A percentile compares a stretch with the other conserved stretches of the same genome.
Evolutionary conservation across 2,113 vertebrate genomes (phyloP).

Genomic region (Pedionomus torquatus): DNA sequence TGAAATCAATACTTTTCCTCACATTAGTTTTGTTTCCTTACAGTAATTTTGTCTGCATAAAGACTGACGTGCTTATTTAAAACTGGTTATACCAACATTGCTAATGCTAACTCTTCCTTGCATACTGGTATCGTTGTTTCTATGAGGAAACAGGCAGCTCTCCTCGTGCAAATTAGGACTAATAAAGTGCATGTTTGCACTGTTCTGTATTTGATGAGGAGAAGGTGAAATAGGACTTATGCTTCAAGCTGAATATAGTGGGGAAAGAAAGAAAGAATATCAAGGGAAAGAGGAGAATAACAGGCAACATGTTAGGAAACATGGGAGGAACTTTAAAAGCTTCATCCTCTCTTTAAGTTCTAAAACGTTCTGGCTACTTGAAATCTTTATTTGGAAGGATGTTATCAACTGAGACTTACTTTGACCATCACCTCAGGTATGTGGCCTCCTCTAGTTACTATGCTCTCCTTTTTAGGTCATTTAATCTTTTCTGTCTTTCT

Average conservation of each 20-base stretch:
- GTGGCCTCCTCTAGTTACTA: background rate
- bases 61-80: background rate
- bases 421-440: background rate
- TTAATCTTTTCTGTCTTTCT: background rate
- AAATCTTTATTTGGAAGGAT: background rate
- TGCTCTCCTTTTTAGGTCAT: background rate
- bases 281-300: background rate
- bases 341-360: background rate
- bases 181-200: background rate
- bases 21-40: background rate
- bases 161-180: background rate
- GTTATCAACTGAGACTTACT: background rate
- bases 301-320: background rate
- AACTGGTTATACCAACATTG: background rate
- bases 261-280: background rate
- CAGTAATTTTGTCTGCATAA: background rate
- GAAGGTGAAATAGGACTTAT: background rate
- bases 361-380: background rate
- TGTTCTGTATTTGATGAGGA: background rate
- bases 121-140: accelerated
- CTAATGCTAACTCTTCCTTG: background rate
- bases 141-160: background rate
- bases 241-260: background rate
- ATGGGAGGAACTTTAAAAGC: background rate
- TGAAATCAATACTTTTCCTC: background rate